A percentile compares a stretch with the other conserved stretches of the same genome.
These are phyloP conservation scores for Peromyscus polionotus DNA, from an alignment of 2,113 vertebrate species.

Conservation along the genomic window DNA sequence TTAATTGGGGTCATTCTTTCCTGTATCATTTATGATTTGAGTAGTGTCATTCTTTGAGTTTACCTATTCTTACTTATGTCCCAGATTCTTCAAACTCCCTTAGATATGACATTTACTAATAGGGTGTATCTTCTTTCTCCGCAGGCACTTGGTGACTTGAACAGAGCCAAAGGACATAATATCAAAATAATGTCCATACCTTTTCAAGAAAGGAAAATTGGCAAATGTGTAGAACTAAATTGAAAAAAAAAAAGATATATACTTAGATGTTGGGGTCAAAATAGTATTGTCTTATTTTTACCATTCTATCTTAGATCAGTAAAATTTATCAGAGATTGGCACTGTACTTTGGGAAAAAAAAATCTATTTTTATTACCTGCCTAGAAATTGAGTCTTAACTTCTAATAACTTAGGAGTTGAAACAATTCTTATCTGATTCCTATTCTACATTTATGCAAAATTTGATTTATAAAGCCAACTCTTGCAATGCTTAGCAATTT, in stretches of 20 bases:
- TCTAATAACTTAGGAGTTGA: neutral
- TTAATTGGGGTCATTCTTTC: neutral
- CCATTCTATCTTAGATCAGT: neutral
- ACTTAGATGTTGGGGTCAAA: neutral
- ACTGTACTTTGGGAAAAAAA: neutral
- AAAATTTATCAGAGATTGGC: neutral
- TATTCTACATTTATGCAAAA: neutral
- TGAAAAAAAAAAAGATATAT: neutral
- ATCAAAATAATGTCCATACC: neutral
- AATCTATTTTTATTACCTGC: too few species aligned
- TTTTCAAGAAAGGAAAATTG: neutral
- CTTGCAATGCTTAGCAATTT: neutral
- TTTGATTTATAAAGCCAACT: neutral
- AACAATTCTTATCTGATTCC: neutral
- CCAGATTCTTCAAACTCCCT: neutral
- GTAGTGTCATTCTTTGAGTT: neutral
- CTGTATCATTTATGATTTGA: neutral
- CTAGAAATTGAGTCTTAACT: neutral
- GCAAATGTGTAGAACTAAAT: neutral
- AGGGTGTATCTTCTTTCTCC: neutral
- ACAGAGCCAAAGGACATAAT: neutral
- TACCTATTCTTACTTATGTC: neutral
- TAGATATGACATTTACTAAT: neutral
- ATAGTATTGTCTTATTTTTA: neutral
- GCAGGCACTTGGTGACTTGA: neutral